These are phyloP conservation scores for Rynchops niger DNA, from an alignment of 2,113 vertebrate species.

Conservation along the genomic window DNA sequence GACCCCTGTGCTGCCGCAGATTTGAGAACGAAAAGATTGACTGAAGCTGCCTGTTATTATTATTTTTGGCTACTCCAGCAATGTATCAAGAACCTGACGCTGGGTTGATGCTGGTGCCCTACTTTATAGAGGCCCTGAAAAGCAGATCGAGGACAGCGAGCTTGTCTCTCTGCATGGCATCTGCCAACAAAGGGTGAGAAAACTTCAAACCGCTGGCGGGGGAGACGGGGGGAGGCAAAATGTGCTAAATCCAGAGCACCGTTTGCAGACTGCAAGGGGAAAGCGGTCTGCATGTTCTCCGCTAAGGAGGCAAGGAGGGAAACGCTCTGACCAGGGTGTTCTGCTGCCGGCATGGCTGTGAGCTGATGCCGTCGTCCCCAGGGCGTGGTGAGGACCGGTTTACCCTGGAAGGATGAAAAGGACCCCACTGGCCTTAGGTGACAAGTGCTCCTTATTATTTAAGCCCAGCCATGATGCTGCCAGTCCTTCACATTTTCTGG, in stretches of 20 bases:
- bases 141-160: constrained; percentile 60
- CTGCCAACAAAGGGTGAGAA: constrained; percentile 62
- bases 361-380: not conserved
- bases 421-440: not conserved
- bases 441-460: not conserved
- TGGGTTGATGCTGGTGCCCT: constrained; percentile 55
- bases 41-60: constrained; percentile 37
- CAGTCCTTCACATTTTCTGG: not conserved
- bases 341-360: not conserved
- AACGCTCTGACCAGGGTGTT: not conserved
- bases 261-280: not conserved
- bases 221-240: not conserved
- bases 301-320: not conserved
- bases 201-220: constrained; percentile 21
- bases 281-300: not conserved
- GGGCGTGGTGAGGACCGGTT: accelerated
- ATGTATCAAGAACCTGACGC: constrained; percentile 63
- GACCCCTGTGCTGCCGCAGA: constrained; percentile 3
- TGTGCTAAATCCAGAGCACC: not conserved
- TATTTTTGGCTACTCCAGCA: constrained; percentile 52
- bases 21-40: not conserved
- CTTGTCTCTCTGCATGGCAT: constrained; percentile 41
- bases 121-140: constrained; percentile 63
- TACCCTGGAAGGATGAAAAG: not conserved
- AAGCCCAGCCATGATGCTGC: not conserved